Evolutionary conservation across 92 coral and sea anemone genomes (phyloP).

Genomic region (Blastomussa wellsi): DNA sequence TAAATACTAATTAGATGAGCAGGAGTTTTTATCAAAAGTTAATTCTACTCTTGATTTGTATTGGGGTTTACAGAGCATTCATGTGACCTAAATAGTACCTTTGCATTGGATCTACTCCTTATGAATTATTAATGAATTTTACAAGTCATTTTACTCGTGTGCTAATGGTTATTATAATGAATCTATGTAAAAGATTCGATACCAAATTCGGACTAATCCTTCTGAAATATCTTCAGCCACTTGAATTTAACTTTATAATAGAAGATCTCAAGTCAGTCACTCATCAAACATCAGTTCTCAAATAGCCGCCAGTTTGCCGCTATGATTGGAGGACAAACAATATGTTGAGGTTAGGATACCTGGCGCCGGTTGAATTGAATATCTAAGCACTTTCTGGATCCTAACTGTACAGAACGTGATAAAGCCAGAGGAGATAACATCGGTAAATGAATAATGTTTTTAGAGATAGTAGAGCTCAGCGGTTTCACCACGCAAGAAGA

Average conservation of each 20-base stretch:
- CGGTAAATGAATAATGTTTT: neutral
- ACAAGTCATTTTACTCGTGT: neutral
- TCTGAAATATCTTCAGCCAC: neutral
- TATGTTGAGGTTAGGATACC: neutral
- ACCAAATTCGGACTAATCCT: neutral
- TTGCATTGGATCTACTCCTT: too few species aligned
- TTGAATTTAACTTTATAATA: neutral
- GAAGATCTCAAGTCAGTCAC: neutral
- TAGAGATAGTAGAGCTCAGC: neutral
- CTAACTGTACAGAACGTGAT: slow-evolving; percentile 8
- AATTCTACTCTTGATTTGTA: too few species aligned
- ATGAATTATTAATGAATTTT: too few species aligned
- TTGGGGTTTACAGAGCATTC: too few species aligned
- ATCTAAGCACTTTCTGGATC: slow-evolving; percentile 14
- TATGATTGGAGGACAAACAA: slow-evolving; percentile 6
- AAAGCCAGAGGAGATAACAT: neutral
- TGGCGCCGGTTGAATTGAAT: slow-evolving; percentile 43
- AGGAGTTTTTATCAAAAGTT: too few species aligned
- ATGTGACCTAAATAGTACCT: too few species aligned
- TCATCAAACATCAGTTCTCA: slow-evolving; percentile 23
- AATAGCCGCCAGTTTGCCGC: slow-evolving; percentile 32
- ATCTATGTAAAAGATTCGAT: neutral
- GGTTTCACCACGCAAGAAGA: neutral
- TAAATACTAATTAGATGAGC: too few species aligned
- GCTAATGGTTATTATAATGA: neutral